Evolutionary conservation across 1,140 invertebrate genomes (phyloP).

Genomic region (Microplitis demolitor): DNA sequence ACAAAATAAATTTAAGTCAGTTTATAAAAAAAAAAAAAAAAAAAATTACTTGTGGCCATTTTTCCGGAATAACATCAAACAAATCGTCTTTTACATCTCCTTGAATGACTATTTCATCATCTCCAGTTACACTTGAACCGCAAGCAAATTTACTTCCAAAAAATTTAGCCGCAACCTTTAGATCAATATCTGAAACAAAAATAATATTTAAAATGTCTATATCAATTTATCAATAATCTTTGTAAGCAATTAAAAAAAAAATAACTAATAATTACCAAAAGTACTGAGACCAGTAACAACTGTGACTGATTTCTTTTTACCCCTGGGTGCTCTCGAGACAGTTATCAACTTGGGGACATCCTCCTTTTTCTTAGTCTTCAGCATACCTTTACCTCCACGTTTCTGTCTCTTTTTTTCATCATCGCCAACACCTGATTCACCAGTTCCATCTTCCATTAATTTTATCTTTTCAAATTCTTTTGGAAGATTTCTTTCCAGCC

Average conservation of each 20-base stretch:
- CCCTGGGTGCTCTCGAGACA: conserved; percentile 89
- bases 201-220: too few relatives aligned
- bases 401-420: conserved; percentile 93
- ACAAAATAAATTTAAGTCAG: background rate
- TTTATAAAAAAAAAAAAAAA: background rate
- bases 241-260: conserved; percentile 67
- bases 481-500: conserved; percentile 94
- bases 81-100: conserved; percentile 97
- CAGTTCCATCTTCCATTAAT: conserved; percentile 67
- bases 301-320: conserved; percentile 99
- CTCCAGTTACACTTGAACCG: conserved; percentile 96
- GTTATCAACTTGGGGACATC: conserved; percentile 79
- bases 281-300: conserved; percentile 85
- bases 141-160: conserved; percentile 98
- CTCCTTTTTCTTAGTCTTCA: conserved; percentile 77
- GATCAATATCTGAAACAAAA: conserved; percentile 83
- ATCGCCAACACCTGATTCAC: conserved; percentile 72
- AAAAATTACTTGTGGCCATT: conserved; percentile 84
- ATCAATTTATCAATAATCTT: background rate
- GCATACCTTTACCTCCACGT: conserved; percentile 78
- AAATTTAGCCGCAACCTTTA: conserved; percentile 97
- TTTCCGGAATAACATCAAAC: conserved; percentile 96
- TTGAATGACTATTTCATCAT: conserved; percentile 99
- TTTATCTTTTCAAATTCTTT: conserved; percentile 89
- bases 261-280: conserved; percentile 70